Evolutionary conservation across 1,140 invertebrate genomes (phyloP).

Genomic region (Portunus trituberculatus): DNA sequence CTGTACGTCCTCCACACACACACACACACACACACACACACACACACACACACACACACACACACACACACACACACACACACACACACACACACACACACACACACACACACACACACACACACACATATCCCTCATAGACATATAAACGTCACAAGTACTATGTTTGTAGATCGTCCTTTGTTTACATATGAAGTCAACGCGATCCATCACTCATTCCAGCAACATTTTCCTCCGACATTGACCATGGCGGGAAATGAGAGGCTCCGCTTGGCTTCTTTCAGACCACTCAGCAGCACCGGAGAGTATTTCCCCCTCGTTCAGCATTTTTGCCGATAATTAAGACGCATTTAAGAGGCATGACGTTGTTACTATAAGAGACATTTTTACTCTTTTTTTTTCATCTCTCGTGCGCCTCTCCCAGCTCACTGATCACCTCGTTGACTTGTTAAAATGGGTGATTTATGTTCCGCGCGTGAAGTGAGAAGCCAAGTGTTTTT

Average conservation of each 20-base stretch:
- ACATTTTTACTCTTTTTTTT: background rate
- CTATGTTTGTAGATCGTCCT: background rate
- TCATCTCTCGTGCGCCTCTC: background rate
- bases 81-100: constrained; percentile 39
- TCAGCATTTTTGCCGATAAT: background rate
- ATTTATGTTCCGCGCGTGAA: background rate
- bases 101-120: constrained; percentile 44
- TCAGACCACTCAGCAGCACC: background rate
- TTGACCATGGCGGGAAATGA: background rate
- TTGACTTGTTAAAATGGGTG: constrained; percentile 30
- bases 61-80: constrained; percentile 48
- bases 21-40: constrained; percentile 32
- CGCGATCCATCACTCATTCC: constrained; percentile 45
- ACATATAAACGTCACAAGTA: constrained; percentile 4
- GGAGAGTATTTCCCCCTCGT: background rate
- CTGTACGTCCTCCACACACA: background rate
- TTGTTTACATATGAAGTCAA: background rate
- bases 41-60: constrained; percentile 42
- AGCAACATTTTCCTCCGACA: constrained; percentile 7
- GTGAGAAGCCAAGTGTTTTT: background rate
- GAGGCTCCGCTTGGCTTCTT: background rate
- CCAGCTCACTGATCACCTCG: constrained; percentile 18
- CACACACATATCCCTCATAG: background rate
- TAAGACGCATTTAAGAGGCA: constrained; percentile 28
- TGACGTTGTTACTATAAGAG: background rate